phyloP scores from a whole-genome alignment of 2,888 invertebrate species.

The Syritta pipiens region DNA sequence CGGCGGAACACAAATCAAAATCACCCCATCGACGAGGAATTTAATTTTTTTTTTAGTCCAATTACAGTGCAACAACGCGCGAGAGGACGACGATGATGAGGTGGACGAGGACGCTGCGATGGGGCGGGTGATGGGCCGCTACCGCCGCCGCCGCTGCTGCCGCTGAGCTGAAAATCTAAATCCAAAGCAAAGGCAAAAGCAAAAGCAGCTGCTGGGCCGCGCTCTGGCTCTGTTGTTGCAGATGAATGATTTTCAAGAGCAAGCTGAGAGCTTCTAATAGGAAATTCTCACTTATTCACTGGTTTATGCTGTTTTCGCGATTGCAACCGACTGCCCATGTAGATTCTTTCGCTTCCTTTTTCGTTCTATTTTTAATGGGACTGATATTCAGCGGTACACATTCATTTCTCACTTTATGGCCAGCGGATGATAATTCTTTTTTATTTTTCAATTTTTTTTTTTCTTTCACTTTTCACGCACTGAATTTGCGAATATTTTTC shows the following conservation, averaged over 20 bases:
- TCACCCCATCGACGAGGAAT: conserved; percentile 38
- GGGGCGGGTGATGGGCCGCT: neutral
- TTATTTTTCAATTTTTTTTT: neutral
- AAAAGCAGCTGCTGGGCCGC: conserved; percentile 56
- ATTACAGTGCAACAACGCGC: conserved; percentile 18
- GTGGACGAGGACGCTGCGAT: conserved; percentile 4
- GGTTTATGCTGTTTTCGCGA: conserved; percentile 43
- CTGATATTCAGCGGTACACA: conserved; percentile 53
- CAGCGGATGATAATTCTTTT: conserved; percentile 8
- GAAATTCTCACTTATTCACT: conserved; percentile 56
- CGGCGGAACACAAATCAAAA: conserved; percentile 37
- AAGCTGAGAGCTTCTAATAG: conserved; percentile 43
- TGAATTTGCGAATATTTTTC: conserved; percentile 52
- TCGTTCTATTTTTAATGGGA: conserved; percentile 61
- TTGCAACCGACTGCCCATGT: conserved; percentile 41
- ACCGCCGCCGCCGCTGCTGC: neutral
- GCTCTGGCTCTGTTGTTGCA: conserved; percentile 53
- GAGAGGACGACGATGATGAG: conserved; percentile 31
- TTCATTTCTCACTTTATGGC: conserved; percentile 42
- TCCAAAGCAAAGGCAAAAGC: conserved; percentile 47
- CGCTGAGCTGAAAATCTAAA: conserved; percentile 28
- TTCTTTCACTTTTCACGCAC: conserved; percentile 53
- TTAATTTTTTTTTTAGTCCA: conserved; percentile 34
- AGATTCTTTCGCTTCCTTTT: conserved; percentile 44
- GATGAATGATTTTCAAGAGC: conserved; percentile 66